Evolutionary conservation across 37 sponge, comb jelly and placozoan genomes (phyloP).

Genomic region (Cladorhizidae sp.): DNA sequence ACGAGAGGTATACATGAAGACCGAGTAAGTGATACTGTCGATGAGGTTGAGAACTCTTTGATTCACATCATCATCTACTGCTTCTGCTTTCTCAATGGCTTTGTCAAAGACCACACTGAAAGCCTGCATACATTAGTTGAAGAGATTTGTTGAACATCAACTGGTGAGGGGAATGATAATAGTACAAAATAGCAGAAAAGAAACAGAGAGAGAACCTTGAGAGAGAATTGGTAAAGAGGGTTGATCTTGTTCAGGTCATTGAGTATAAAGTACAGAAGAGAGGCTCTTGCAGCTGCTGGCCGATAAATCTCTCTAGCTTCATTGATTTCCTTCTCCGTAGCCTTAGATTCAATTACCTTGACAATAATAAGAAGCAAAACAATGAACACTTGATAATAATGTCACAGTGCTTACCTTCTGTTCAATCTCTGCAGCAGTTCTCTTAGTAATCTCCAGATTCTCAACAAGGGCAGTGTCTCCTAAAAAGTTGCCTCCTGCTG

Average conservation of each 20-base stretch:
- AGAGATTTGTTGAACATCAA: background rate
- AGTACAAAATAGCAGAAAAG: background rate
- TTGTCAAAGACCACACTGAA: slow-evolving; percentile 98
- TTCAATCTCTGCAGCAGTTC: slow-evolving; percentile 94
- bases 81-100: slow-evolving; percentile 91
- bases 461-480: slow-evolving; percentile 97
- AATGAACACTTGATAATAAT: background rate
- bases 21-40: slow-evolving; percentile 94
- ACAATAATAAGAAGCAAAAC: background rate
- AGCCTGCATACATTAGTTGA: slow-evolving; percentile 43
- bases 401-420: slow-evolving; percentile 44
- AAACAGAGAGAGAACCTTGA: slow-evolving; percentile 64
- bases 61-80: slow-evolving; percentile 84
- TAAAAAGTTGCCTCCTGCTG: slow-evolving; percentile 98
- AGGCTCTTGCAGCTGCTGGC: slow-evolving; percentile 94
- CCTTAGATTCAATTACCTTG: slow-evolving; percentile 86
- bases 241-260: slow-evolving; percentile 98
- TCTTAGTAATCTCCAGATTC: slow-evolving; percentile 95
- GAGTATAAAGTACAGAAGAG: slow-evolving; percentile 97
- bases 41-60: slow-evolving; percentile 89
- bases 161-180: background rate
- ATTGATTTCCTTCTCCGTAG: slow-evolving; percentile 97
- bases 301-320: slow-evolving; percentile 95
- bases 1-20: slow-evolving; percentile 95
- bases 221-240: slow-evolving; percentile 99